Conservation (phyloP, 2,113 vertebrate species). For the Piaya cayana region DNA sequence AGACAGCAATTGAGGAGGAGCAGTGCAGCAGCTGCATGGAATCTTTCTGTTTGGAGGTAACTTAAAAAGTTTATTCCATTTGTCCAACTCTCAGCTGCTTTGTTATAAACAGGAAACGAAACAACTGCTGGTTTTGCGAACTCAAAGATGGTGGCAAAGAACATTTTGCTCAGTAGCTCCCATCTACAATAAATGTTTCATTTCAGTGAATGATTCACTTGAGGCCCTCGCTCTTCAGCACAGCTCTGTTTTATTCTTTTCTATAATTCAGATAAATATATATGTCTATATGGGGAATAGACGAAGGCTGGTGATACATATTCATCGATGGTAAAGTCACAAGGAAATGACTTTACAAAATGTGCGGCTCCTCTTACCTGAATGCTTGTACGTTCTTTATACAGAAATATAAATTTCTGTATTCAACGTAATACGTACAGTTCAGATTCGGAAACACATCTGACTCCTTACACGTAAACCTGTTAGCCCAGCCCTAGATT, state of each 20-base stretch:
- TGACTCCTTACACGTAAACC: neutral
- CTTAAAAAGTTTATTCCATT: slow-evolving; percentile 6
- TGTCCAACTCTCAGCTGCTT: neutral
- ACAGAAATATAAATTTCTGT: neutral
- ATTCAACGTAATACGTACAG: neutral
- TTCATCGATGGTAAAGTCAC: neutral
- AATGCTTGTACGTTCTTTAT: neutral
- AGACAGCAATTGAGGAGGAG: neutral
- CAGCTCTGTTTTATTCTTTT: slow-evolving; percentile 25
- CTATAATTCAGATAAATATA: slow-evolving; percentile 30
- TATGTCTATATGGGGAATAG: neutral
- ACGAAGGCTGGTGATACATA: neutral
- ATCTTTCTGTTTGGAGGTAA: neutral
- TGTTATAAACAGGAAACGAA: slow-evolving; percentile 48
- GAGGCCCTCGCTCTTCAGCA: slow-evolving; percentile 6
- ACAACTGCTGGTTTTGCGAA: slow-evolving; percentile 20
- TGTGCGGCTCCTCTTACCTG: neutral
- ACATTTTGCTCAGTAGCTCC: slow-evolving; percentile 42
- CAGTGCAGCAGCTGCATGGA: neutral
- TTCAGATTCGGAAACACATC: neutral
- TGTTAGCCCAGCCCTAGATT: neutral
- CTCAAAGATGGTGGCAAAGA: slow-evolving; percentile 13
- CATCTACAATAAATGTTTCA: neutral
- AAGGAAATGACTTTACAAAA: slow-evolving; percentile 6
- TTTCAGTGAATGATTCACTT: slow-evolving; percentile 47